Evolutionary conservation across 2,113 vertebrate genomes (phyloP).

Genomic region (Oenanthe oenanthe): DNA sequence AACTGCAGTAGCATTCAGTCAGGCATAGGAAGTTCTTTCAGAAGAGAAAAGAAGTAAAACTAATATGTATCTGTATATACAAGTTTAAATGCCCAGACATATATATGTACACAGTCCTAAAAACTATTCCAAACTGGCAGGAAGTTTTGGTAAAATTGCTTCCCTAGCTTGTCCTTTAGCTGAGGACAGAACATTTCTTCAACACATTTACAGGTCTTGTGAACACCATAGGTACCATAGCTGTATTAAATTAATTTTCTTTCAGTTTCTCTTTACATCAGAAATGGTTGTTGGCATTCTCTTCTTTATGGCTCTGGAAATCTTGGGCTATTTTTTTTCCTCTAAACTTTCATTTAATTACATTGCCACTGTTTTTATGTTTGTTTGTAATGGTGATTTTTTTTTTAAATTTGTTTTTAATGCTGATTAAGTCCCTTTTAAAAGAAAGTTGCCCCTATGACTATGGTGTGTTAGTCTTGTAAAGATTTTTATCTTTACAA

Average conservation of each 20-base stretch:
- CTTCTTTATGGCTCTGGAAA: neutral
- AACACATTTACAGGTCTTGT: neutral
- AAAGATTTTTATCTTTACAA: constrained; percentile 12
- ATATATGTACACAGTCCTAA: too few species aligned
- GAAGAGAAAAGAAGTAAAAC: neutral
- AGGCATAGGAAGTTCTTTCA: neutral
- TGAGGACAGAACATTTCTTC: neutral
- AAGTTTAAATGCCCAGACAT: neutral
- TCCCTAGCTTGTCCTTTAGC: neutral
- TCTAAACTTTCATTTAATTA: neutral
- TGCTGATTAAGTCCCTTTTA: neutral
- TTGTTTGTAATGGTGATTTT: too few species aligned
- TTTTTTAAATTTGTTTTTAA: neutral
- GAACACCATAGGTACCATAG: accelerated
- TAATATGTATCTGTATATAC: neutral
- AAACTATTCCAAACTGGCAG: neutral
- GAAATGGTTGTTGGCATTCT: neutral
- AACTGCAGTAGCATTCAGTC: neutral
- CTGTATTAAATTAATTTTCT: neutral
- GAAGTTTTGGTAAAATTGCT: neutral
- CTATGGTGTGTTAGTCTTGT: neutral
- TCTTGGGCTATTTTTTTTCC: neutral
- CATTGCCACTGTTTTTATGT: neutral
- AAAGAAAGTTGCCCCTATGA: neutral
- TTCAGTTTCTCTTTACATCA: neutral